Percentiles rank a stretch among this genome's conserved stretches.
Conservation (phyloP, 2,797 vertebrate species). For the Platalea minor region DNA sequence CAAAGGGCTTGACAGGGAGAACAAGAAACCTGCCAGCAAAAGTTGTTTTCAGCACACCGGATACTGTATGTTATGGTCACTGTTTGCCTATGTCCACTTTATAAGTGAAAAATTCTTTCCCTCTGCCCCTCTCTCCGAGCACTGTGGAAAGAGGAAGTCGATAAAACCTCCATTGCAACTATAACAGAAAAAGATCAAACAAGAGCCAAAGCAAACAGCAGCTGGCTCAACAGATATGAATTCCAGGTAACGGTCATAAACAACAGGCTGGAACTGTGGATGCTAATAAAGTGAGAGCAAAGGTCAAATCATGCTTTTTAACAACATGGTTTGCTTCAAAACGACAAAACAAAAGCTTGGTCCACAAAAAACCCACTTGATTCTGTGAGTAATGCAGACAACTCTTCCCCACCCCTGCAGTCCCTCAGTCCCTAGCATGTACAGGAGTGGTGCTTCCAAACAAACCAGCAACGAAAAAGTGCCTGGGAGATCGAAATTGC, state of each 20-base stretch:
- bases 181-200: not conserved
- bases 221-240: not conserved
- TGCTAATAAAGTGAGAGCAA: not conserved
- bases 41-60: not conserved
- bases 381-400: not conserved
- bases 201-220: slow-evolving; percentile 34
- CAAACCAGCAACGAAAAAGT: accelerated
- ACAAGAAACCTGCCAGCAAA: not conserved
- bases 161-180: not conserved
- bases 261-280: not conserved
- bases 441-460: not conserved
- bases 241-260: slow-evolving; percentile 3
- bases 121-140: not conserved
- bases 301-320: not conserved
- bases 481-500: not conserved
- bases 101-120: not conserved
- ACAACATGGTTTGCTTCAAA: not conserved
- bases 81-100: not conserved
- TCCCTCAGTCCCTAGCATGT: not conserved
- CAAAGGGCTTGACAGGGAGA: not conserved
- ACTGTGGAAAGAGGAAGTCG: not conserved
- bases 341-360: not conserved
- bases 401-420: not conserved
- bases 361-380: not conserved
- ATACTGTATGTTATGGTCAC: not conserved